Conservation (phyloP, 2,797 vertebrate species). For the Enteromius paludinosus region DNA sequence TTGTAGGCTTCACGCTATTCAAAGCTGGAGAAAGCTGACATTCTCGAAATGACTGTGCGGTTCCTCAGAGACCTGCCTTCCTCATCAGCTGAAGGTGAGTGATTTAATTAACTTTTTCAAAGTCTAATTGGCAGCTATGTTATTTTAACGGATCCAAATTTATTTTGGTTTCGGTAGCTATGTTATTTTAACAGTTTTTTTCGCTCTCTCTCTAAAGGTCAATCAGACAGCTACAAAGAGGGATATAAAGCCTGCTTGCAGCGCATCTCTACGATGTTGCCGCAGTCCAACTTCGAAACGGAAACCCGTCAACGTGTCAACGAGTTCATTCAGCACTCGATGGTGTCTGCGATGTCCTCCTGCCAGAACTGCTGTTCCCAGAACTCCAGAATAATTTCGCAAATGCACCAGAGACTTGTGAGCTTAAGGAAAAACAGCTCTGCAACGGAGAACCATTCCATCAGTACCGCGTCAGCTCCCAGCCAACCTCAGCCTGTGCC, state of each 20-base stretch:
- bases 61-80: slow-evolving; percentile 83
- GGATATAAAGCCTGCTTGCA: slow-evolving; percentile 85
- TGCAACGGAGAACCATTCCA: slow-evolving; percentile 28
- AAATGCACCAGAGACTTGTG: slow-evolving; percentile 60
- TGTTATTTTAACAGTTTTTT: slow-evolving; percentile 42
- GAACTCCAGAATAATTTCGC: slow-evolving; percentile 60
- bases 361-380: slow-evolving; percentile 73
- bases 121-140: slow-evolving; percentile 59
- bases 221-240: slow-evolving; percentile 80
- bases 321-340: slow-evolving; percentile 76
- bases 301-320: slow-evolving; percentile 73
- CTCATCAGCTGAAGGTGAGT: slow-evolving; percentile 74
- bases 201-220: slow-evolving; percentile 63
- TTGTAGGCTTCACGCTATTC: slow-evolving; percentile 81
- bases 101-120: too few species aligned
- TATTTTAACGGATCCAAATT: not conserved
- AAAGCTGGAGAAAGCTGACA: slow-evolving; percentile 89
- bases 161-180: slow-evolving; percentile 64
- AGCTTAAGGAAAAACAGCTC: slow-evolving; percentile 23
- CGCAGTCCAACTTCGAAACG: slow-evolving; percentile 73
- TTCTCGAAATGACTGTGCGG: slow-evolving; percentile 90
- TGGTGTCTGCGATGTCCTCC: slow-evolving; percentile 60
- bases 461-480: not conserved
- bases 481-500: slow-evolving; percentile 14
- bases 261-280: slow-evolving; percentile 77